Evolutionary conservation across 53 echinoderm and acorn worm species (phyloP).

Genomic region (Henricia sp.): DNA sequence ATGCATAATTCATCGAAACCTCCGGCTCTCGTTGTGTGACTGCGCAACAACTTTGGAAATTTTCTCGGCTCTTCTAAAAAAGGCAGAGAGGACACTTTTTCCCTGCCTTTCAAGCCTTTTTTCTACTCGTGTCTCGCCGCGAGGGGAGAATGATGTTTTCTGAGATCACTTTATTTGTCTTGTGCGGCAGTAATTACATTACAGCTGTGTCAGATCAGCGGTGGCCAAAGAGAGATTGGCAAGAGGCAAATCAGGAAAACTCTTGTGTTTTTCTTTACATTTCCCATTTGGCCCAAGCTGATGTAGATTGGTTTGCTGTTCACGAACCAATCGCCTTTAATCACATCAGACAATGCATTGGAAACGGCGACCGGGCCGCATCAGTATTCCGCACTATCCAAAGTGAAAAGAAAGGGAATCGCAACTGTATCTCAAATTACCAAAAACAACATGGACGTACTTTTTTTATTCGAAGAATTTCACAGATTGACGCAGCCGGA

Average conservation of each 20-base stretch:
- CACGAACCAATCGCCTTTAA: neutral
- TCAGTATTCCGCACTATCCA: too few relatives aligned
- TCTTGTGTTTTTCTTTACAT: constrained; percentile 7
- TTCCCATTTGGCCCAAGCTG: neutral
- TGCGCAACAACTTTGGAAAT: constrained; percentile 60
- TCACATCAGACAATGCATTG: constrained; percentile 33
- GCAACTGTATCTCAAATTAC: too few relatives aligned
- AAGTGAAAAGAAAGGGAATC: too few relatives aligned
- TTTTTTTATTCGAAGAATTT: too few relatives aligned
- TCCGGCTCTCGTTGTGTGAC: constrained; percentile 34
- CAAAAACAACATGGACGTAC: too few relatives aligned
- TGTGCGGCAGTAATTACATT: constrained; percentile 47
- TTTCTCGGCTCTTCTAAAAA: constrained; percentile 18
- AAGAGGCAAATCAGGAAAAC: constrained; percentile 3
- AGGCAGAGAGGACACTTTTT: constrained; percentile 30
- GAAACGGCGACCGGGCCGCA: too few relatives aligned
- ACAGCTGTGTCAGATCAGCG: constrained; percentile 48
- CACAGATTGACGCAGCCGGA: too few relatives aligned
- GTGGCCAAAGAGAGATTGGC: neutral
- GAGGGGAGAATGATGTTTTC: constrained; percentile 53
- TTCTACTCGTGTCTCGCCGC: constrained; percentile 50
- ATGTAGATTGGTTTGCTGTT: constrained; percentile 1
- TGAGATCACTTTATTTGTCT: constrained; percentile 58
- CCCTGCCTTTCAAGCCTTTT: constrained; percentile 12
- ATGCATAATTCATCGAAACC: constrained; percentile 52